Base-by-base conservation (phyloP, 2,888 invertebrate species). In the Zele albiditarsus region DNA sequence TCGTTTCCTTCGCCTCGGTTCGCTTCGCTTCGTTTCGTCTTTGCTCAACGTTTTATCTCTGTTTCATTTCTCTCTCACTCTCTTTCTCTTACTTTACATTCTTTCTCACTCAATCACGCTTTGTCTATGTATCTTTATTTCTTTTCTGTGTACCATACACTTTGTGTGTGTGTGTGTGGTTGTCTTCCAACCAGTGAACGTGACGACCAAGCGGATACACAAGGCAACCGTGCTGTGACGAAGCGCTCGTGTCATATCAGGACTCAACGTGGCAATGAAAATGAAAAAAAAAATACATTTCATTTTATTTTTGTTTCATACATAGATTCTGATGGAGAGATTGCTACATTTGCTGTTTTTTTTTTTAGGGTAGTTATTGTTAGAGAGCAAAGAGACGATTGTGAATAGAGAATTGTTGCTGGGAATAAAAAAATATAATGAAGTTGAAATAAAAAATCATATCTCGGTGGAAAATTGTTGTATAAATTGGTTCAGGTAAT, bases 21-120 rank as follows among this genome's bases (percentile, higher is more conserved):
- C 84, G 82, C 71, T 81, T 81, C 84, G 82, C 80, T 83, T 84
- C 83, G 82, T 81, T 81, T 84, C 84, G 83, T 79, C 63, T 81
- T 83, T 81, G 82, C 83, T 78, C 71, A 68, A 63, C 74, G 75
- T 77, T 73, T 38, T 20, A 65, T 38, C 38, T 65, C 38, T 25
- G 23, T 23, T 46, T 23, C 25, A 31, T 16, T 46, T 23, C 42
- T 23, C 27, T 23, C 6, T 46, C 16, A 14, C 20, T 16, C 20
- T 12, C 14, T 38, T 27, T 27, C 27, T 49, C 14, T 49, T n/a
- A 14, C 2, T 67, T 42, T 10, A 46, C 38, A 46, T 38, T 6
- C 4, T 25, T 20, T 60, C n/a, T 23, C n/a, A 46, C 38, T 46
- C 46, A 2, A 46, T 46, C 16, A 16, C n/a, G 6, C 6, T 46